Evolutionary conservation across 2,113 vertebrate genomes (phyloP), one percentile per base, ranked within the genome.

Genomic region (Paraplagusia blochii): DNA sequence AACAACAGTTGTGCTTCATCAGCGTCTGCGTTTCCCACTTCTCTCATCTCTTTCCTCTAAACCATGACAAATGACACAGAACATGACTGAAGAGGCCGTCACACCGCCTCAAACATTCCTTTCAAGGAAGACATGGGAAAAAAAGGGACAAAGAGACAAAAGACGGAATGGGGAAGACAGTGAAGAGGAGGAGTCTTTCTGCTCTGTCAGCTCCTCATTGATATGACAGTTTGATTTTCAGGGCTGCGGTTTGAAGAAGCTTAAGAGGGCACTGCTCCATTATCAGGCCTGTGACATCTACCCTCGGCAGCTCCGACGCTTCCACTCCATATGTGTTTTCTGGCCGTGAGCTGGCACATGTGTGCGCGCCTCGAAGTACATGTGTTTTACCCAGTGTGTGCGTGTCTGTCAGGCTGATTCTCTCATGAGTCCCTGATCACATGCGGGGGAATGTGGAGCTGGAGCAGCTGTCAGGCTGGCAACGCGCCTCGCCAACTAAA

Each of bases 211-310:
- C 58, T 18, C 53, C 61, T 83, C 74, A 86, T 88, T 88, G 85
- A 87, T 84, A 86, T 82, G 87, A 87, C 87, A 86, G 62, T 74
- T 81, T 75, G 85, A 87, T 87, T 87, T 86, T 84, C 82, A 72
- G 57, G 77, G 72, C 54, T 76, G 14, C 75, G 61, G 50, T 57
- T 69, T 77, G 82, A 83, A 71, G 77, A 69, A 36, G 80, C 80
- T 86, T 85, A 82, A 81, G 74, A 80, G 82, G 82, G 64, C 84
- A 84, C 82, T 80, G 82, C 73, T 74, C 83, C 62, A 78, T 87
- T 80, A 78, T 80, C 66, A 50, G 66, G 68, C 80, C 74, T 52
- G 66, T 83, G 80, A 83, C 83, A 87, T 82, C 80, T 76, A 74
- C 68, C 80, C 79, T 76, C 73, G 69, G 16, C 43, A n/a, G 66